A percentile compares a stretch with the other conserved stretches of the same genome.
phyloP scores from a whole-genome alignment of 2,113 vertebrate genomes.

The Pterophyllum scalare region DNA sequence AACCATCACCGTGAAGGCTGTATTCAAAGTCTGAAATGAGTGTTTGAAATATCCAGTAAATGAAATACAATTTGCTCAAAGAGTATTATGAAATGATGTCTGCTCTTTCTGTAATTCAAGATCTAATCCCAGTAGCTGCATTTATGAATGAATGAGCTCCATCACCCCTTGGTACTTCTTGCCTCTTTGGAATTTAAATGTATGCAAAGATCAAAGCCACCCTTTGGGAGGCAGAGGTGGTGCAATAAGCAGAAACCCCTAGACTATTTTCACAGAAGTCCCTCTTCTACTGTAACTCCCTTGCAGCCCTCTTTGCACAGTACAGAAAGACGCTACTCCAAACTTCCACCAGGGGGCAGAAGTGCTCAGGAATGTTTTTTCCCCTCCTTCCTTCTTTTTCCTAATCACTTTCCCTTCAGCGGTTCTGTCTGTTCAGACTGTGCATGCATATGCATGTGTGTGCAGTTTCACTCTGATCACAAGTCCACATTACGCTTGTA shows the following conservation, averaged over 20 bases:
- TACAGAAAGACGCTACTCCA: conserved; percentile 25
- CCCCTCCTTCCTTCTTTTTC: not conserved
- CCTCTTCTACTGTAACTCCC: conserved; percentile 8
- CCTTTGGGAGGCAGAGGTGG: conserved; percentile 65
- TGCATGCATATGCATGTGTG: not conserved
- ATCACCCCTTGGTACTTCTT: conserved; percentile 35
- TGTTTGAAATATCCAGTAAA: conserved; percentile 38
- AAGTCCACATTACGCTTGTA: conserved; percentile 11
- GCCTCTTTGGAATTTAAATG: conserved; percentile 70
- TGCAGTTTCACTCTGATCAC: conserved; percentile 53
- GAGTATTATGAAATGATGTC: conserved; percentile 62
- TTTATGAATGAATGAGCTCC: conserved; percentile 68
- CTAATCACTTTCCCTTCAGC: conserved; percentile 35
- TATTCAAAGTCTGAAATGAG: conserved; percentile 39
- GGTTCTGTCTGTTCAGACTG: conserved; percentile 32
- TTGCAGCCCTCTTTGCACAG: not conserved
- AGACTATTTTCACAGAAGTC: conserved; percentile 35
- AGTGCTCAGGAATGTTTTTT: conserved; percentile 68
- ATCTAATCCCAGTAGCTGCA: conserved; percentile 45
- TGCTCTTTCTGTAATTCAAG: conserved; percentile 41
- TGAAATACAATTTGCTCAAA: conserved; percentile 56
- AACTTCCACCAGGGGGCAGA: conserved; percentile 81
- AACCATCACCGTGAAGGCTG: conserved; percentile 9
- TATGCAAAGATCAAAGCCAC: conserved; percentile 71
- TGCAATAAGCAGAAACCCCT: conserved; percentile 77